Conservation (phyloP, 2,888 invertebrate species). For the Sacculina carcini region DNA sequence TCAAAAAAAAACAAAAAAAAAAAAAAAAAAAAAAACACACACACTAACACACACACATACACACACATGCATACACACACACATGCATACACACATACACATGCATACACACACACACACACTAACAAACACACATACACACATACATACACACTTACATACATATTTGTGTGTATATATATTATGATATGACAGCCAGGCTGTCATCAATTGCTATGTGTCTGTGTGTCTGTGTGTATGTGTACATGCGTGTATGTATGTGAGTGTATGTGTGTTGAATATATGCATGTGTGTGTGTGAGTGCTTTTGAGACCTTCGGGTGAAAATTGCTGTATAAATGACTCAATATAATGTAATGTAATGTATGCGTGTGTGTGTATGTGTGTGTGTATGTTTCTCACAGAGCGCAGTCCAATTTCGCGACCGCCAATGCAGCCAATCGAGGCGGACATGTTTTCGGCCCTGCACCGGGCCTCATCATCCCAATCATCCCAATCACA, state of each 20-base stretch:
- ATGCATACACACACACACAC: no score
- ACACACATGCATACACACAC: background rate
- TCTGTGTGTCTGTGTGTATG: background rate
- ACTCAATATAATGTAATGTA: no score
- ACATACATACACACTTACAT: background rate
- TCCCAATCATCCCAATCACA: conserved; percentile 2
- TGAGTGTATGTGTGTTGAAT: background rate
- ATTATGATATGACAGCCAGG: background rate
- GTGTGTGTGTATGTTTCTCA: no score
- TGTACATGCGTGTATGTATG: background rate
- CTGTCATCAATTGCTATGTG: background rate
- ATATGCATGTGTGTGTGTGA: background rate
- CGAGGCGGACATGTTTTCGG: background rate
- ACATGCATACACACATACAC: background rate
- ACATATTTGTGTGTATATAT: background rate
- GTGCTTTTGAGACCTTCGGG: background rate
- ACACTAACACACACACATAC: no score
- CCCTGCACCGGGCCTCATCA: background rate
- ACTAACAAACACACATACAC: background rate
- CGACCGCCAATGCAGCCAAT: background rate
- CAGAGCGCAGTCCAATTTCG: conserved; percentile 1
- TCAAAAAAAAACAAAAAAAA: no score
- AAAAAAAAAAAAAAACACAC: no score
- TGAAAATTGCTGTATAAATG: conserved; percentile 6
- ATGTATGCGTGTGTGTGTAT: no score